phyloP scores from a whole-genome alignment of 2,888 invertebrate species.

The Phyllotreta cruciferae region DNA sequence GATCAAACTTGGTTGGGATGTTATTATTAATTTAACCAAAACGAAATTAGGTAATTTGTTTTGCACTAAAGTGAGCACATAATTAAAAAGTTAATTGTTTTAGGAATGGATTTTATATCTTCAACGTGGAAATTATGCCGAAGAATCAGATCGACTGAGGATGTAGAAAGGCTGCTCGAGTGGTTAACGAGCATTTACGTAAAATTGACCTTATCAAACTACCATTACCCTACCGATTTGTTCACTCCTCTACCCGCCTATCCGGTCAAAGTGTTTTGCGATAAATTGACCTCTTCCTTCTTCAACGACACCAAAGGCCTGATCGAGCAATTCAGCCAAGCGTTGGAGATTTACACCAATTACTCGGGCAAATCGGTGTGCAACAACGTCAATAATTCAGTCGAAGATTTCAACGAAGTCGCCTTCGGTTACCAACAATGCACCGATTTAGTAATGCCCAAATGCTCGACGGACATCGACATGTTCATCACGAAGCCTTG shows the following conservation, averaged over 20 bases:
- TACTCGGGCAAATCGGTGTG: constrained; percentile 77
- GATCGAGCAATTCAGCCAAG: constrained; percentile 70
- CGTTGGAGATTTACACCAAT: constrained; percentile 81
- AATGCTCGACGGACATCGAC: constrained; percentile 72
- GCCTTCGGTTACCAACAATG: constrained; percentile 92
- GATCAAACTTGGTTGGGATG: constrained; percentile 49
- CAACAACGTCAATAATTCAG: constrained; percentile 68
- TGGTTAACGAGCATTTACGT: constrained; percentile 78
- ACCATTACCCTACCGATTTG: constrained; percentile 89
- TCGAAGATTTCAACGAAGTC: constrained; percentile 68
- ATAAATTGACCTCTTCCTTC: constrained; percentile 54
- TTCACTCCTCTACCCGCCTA: constrained; percentile 82
- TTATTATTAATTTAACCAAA: constrained; percentile 8
- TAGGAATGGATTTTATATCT: constrained; percentile 68
- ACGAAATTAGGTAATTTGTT: constrained; percentile 16
- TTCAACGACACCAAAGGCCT: constrained; percentile 59
- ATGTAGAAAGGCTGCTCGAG: constrained; percentile 67
- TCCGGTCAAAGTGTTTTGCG: constrained; percentile 76
- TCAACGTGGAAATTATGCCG: constrained; percentile 79
- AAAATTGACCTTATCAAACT: constrained; percentile 92
- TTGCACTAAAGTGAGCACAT: background rate
- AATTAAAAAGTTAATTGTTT: constrained; percentile 3
- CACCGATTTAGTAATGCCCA: constrained; percentile 97
- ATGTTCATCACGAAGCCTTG: constrained; percentile 84
- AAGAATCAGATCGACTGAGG: constrained; percentile 67